Conservation (phyloP, 2,888 invertebrate genomes). For the Cataglyphis livida region DNA sequence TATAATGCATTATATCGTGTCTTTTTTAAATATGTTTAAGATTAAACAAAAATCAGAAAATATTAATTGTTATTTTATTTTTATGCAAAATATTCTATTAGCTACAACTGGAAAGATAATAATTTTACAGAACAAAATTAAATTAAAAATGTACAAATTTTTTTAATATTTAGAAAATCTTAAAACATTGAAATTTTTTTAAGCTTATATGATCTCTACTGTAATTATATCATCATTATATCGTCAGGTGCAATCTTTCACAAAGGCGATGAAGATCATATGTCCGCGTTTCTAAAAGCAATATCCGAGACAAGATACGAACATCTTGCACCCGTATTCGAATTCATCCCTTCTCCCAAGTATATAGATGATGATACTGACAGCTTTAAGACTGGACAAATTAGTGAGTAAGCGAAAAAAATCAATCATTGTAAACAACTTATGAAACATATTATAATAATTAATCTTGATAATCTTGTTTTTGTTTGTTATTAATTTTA, state of each 20-base stretch:
- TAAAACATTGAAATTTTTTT: background rate
- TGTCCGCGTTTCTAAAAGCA: slow-evolving; percentile 75
- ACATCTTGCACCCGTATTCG: slow-evolving; percentile 75
- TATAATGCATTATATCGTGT: background rate
- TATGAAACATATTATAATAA: background rate
- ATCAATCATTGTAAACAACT: background rate
- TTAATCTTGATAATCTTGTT: background rate
- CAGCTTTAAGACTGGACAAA: slow-evolving; percentile 77
- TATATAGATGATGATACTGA: slow-evolving; percentile 77
- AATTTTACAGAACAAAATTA: background rate
- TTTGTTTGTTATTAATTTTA: slow-evolving; percentile 7
- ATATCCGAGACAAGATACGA: slow-evolving; percentile 71
- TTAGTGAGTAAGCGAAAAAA: slow-evolving; percentile 55
- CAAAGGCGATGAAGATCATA: slow-evolving; percentile 75
- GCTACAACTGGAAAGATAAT: background rate
- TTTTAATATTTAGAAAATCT: background rate
- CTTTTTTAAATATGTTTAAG: background rate
- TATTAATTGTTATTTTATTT: background rate
- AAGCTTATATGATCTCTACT: background rate
- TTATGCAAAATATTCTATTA: background rate
- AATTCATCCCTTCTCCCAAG: slow-evolving; percentile 70
- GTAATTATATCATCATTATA: background rate
- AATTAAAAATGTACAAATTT: background rate
- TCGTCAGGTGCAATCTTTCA: slow-evolving; percentile 81
- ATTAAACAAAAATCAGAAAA: background rate